Evolutionary conservation across 2,113 vertebrate genomes (phyloP).

Genomic region (Shinisaurus crocodilurus): DNA sequence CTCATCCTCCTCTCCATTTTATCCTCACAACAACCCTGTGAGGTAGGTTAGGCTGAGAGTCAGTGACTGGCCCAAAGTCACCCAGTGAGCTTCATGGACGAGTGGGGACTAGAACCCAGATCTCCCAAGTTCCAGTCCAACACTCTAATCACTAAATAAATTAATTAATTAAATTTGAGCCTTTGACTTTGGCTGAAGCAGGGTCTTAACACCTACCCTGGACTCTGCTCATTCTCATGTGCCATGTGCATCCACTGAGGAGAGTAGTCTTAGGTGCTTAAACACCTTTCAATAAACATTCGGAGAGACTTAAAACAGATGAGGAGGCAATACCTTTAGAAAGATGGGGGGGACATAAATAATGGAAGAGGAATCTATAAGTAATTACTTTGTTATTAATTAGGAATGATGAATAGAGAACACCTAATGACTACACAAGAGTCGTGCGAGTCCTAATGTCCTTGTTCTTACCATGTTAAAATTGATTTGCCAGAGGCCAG

Average conservation of each 20-base stretch:
- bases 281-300: neutral
- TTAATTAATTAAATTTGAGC: neutral
- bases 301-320: neutral
- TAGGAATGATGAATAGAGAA: conserved; percentile 73
- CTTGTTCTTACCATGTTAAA: conserved; percentile 47
- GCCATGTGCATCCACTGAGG: accelerated
- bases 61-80: no score
- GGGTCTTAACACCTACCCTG: neutral
- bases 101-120: no score
- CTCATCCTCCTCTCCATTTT: no score
- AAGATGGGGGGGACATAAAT: conserved; percentile 51
- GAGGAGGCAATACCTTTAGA: conserved; percentile 38
- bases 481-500: conserved; percentile 58
- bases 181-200: neutral
- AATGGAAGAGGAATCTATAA: conserved; percentile 69
- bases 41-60: no score
- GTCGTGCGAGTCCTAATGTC: conserved; percentile 42
- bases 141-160: no score
- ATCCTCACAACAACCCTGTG: no score
- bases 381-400: conserved; percentile 79
- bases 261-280: neutral
- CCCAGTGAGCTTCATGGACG: no score
- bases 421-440: conserved; percentile 31
- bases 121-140: no score
- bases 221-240: neutral